Base-by-base conservation (phyloP, 2,888 invertebrate genomes). In the Druceiella hillmani region DNA sequence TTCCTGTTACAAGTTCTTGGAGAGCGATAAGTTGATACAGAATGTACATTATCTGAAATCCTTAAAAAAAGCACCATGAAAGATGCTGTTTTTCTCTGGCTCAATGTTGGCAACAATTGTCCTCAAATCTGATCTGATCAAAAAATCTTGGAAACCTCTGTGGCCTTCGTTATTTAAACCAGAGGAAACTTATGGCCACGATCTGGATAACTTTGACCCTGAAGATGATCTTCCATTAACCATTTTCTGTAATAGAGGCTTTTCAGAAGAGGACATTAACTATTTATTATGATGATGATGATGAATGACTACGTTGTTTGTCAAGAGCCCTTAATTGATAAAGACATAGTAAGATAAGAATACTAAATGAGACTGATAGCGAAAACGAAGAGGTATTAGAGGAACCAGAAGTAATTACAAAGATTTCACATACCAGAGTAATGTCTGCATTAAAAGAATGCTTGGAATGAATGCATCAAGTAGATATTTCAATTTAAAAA, bases 61-160 rank as follows among this genome's bases (percentile, higher is more conserved):
- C 29, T 37, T 32, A 40, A 40, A 40, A 37, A 17, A 7, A 17
- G 28, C 36, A 44, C 37, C 30, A 44, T 40, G 25, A 40, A 43
- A 43, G 43, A 43, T 32, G 36, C 39, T 7, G 22, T 40, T 39
- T 43, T 43, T 38, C 36, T 9, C 38, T 43, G 30, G 39, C 36
- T 30, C 40, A 43, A 36, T 37, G 28, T 40, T 37, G 40, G 36
- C 22, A 40, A 35, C 33, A 32, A 7, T 27, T 40, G 12, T 27
- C 36, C 7, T 37, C 10, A 33, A 33, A n/a, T 27, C 10, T n/a
- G n/a, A n/a, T n/a, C n/a, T n/a, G n/a, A n/a, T 27, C 33, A 25
- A 27, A 38, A 33, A 32, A 33, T 41, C 38, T 31, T 43, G 40
- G 37, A 43, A 43, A 32, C 39, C 29, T 33, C 37, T 40, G 15